phyloP scores from a whole-genome alignment of 2,888 invertebrate species.

The Zelleria hepariella region DNA sequence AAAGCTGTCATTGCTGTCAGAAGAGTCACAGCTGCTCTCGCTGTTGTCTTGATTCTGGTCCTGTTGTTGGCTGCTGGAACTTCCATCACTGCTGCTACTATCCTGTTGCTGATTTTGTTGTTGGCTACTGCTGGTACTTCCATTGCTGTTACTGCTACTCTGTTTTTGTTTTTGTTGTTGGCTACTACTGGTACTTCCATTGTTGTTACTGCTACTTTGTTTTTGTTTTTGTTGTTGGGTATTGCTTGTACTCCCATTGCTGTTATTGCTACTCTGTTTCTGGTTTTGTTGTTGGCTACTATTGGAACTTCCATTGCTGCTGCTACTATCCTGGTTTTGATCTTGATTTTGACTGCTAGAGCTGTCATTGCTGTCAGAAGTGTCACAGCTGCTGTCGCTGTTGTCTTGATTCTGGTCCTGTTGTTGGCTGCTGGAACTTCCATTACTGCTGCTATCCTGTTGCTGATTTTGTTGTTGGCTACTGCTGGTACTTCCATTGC shows the following conservation, averaged over 20 bases:
- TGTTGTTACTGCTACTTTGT: neutral
- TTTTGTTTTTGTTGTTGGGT: neutral
- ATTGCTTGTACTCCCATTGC: neutral
- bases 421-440: neutral
- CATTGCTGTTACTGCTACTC: no score
- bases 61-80: neutral
- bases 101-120: neutral
- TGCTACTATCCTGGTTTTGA: neutral
- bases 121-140: no score
- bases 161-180: neutral
- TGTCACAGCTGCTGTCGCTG: neutral
- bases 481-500: no score
- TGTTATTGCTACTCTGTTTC: neutral
- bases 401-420: neutral
- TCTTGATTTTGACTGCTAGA: neutral
- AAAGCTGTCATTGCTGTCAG: no score
- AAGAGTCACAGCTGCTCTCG: neutral
- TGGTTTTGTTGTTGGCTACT: neutral
- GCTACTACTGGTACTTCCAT: no score
- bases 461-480: neutral
- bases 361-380: neutral
- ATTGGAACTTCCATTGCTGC: neutral
- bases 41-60: neutral
- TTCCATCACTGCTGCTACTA: no score
- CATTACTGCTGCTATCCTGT: neutral